Conservation (phyloP, 2,888 invertebrate species). For the Argyresthia albistria region DNA sequence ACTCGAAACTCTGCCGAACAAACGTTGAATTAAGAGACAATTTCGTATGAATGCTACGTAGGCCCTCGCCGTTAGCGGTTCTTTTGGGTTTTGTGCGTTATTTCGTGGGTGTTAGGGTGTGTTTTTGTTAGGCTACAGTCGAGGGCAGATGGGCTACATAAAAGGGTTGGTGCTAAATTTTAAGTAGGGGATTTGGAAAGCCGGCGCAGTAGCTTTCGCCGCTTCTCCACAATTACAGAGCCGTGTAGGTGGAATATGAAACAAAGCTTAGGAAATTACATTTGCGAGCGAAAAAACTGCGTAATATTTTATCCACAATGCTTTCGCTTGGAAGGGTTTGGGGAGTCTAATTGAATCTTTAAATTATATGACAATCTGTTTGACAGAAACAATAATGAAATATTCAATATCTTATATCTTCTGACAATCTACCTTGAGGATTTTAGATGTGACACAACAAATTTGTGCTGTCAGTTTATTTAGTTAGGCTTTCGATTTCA, state of each 20-base stretch:
- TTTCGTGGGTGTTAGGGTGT: conserved; percentile 15
- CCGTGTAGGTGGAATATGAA: conserved; percentile 4
- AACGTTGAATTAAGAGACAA: conserved; percentile 13
- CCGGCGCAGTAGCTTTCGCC: conserved; percentile 34
- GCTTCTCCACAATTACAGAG: conserved; percentile 11
- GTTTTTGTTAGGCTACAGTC: conserved; percentile 21
- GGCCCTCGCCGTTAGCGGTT: too few relatives aligned
- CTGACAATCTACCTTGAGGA: too few relatives aligned
- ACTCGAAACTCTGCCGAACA: conserved; percentile 23
- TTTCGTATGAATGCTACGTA: too few relatives aligned
- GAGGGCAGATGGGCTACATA: conserved; percentile 43
- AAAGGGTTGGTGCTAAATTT: conserved; percentile 65
- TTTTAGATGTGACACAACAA: too few relatives aligned
- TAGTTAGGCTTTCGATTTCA: too few relatives aligned
- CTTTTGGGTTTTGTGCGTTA: conserved; percentile 20
- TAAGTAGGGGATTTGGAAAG: conserved; percentile 65
- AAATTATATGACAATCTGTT: too few relatives aligned
- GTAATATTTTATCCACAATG: too few relatives aligned
- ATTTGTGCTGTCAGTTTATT: too few relatives aligned
- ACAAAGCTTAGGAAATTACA: conserved; percentile 1
- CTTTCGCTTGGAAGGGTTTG: too few relatives aligned
- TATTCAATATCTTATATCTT: too few relatives aligned
- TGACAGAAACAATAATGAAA: too few relatives aligned
- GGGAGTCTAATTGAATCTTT: too few relatives aligned
- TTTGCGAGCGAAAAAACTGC: background rate